phyloP scores from a whole-genome alignment of 2,888 invertebrate genomes.

The Osmoderma eremita region DNA sequence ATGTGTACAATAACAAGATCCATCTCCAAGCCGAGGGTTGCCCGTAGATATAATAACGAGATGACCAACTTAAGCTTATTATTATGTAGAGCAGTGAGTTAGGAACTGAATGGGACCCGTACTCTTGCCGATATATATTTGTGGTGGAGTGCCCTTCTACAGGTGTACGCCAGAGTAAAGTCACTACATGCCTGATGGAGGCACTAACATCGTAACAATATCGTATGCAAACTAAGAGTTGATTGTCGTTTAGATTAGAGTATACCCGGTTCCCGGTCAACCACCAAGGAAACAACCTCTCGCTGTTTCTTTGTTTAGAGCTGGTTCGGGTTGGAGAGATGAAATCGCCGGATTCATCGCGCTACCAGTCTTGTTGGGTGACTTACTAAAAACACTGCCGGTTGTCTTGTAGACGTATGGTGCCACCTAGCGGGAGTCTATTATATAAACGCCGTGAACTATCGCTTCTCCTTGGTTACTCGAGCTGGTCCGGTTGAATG shows the following conservation, averaged over 20 bases:
- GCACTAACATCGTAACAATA: slow-evolving; percentile 58
- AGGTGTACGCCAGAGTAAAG: slow-evolving; percentile 53
- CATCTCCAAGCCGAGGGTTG: slow-evolving; percentile 50
- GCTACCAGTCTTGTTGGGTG: slow-evolving; percentile 34
- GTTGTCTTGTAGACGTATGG: background rate
- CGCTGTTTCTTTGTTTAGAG: slow-evolving; percentile 44
- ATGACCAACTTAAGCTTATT: slow-evolving; percentile 52
- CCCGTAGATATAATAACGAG: slow-evolving; percentile 49
- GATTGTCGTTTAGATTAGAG: slow-evolving; percentile 59
- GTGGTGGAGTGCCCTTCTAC: slow-evolving; percentile 46
- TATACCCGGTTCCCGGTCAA: slow-evolving; percentile 41
- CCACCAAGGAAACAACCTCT: slow-evolving; percentile 39
- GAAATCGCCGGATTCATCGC: slow-evolving; percentile 20
- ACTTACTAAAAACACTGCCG: slow-evolving; percentile 23
- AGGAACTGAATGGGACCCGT: slow-evolving; percentile 43
- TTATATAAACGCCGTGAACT: too few relatives aligned
- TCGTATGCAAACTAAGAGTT: slow-evolving; percentile 57
- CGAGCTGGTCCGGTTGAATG: too few relatives aligned
- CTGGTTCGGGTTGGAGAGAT: slow-evolving; percentile 5
- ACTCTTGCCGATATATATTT: slow-evolving; percentile 46
- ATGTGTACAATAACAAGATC: slow-evolving; percentile 54
- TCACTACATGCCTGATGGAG: background rate
- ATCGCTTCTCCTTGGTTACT: too few relatives aligned
- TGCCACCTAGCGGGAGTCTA: background rate
- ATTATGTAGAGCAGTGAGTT: slow-evolving; percentile 57